Base-by-base conservation (phyloP, 2,888 invertebrate genomes). In the Cerastoderma edule region DNA sequence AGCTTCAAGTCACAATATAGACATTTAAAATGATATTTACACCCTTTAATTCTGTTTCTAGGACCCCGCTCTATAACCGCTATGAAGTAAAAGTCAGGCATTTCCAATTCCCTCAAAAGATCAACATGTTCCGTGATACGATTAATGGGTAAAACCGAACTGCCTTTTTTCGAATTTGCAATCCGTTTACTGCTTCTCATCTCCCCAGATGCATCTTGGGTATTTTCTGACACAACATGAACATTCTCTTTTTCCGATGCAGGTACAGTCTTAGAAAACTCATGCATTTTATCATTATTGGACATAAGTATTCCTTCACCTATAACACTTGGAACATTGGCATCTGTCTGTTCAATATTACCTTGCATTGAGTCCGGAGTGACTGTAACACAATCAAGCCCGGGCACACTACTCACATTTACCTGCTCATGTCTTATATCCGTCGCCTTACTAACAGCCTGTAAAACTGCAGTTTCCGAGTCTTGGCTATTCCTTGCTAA, bases 1-100 rank as follows among this genome's bases (percentile, higher is more conserved):
- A 86, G 84, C 35, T 85, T 84, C 64, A 82, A 87, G 8, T 77
- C 77, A 72, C 90, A 91, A 67, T 89, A 89, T 16, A 91, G 67
- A 71, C 90, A 91, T 68, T 85, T 84, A 69, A 89, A 88, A 8
- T 81, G 79, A 56, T 85, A 81, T 57, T 86, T 86, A 8, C 87
- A 85, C 67, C 87, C 88, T 44, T 50, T 28, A 46, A 67, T 53
- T 16, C 70, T 66, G 35, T 73, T 67, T 33, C 64, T 64, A 50
- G 63, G 35, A 22, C 63, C 28, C 46, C 44, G 56, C 57, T 63
- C 67, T 27, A 57, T 72, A 53, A 56, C 33, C 8, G 75, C 35
- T 24, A 76, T 71, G 33, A 80, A 80, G 60, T 78, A 73, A 75
- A 83, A 83, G 67, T 83, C 80, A 27, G 77, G 71, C 72, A 78